A percentile compares a stretch with the other conserved stretches of the same genome.
Evolutionary conservation across 37 sponge, comb jelly and placozoan genomes (phyloP).

Genomic region (Halichondria panicea): DNA sequence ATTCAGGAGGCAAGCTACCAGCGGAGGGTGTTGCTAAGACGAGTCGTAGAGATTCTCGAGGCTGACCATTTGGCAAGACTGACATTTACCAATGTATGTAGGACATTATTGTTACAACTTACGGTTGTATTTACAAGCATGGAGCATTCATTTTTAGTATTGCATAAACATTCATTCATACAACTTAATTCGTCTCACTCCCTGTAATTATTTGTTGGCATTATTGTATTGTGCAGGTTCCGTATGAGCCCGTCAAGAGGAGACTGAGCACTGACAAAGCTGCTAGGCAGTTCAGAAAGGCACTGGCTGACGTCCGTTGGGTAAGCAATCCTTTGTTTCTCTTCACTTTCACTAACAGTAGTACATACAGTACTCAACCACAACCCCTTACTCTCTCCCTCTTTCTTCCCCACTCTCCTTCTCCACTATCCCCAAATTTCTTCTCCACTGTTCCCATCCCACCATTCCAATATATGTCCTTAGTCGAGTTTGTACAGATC

Average conservation of each 20-base stretch:
- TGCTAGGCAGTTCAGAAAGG: conserved; percentile 53
- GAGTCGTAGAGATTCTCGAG: conserved; percentile 41
- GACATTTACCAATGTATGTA: conserved; percentile 51
- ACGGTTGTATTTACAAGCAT: not conserved
- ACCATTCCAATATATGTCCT: not conserved
- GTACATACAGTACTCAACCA: no score
- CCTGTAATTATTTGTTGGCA: not conserved
- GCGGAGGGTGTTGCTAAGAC: conserved; percentile 45
- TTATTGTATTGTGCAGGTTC: conserved; percentile 26
- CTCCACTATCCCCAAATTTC: not conserved
- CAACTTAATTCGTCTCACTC: not conserved
- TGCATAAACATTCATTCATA: no score
- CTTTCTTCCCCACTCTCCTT: no score
- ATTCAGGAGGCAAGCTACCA: conserved; percentile 31
- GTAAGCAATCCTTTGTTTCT: conserved; percentile 21
- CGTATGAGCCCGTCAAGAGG: conserved; percentile 66
- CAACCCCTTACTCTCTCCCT: no score
- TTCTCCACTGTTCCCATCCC: not conserved
- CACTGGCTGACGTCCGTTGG: conserved; percentile 67
- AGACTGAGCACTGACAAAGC: conserved; percentile 63
- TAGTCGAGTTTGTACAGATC: no score
- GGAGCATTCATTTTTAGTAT: not conserved
- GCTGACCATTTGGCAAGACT: conserved; percentile 62
- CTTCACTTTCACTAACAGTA: not conserved
- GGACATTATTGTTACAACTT: not conserved